phyloP scores from a whole-genome alignment of 2,797 vertebrate species.

The Masticophis lateralis region DNA sequence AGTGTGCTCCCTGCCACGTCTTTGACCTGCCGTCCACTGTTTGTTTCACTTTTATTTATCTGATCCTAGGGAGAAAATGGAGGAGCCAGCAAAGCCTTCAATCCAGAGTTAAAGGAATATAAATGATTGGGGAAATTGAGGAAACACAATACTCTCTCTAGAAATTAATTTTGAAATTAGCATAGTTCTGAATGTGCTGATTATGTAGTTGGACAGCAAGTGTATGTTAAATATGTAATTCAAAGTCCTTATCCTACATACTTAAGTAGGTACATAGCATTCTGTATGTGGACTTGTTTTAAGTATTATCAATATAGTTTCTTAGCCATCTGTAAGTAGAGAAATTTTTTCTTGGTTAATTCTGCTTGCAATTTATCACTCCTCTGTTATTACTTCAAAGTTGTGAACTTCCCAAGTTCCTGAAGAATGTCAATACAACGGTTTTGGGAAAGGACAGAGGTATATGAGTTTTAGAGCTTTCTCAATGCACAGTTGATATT shows the following conservation, averaged over 20 bases:
- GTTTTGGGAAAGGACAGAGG: background rate
- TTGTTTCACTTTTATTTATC: background rate
- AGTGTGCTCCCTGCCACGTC: background rate
- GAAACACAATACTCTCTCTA: background rate
- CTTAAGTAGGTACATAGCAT: background rate
- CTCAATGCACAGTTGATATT: constrained; percentile 7
- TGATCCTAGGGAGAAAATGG: too few relatives aligned
- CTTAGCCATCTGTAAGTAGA: background rate
- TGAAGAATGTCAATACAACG: background rate
- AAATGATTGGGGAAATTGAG: background rate
- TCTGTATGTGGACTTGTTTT: background rate
- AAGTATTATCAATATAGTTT: background rate
- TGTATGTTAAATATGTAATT: background rate
- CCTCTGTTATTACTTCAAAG: background rate
- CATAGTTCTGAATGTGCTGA: background rate
- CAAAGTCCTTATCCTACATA: background rate
- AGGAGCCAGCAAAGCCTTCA: background rate
- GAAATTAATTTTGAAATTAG: background rate
- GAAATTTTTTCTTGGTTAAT: background rate
- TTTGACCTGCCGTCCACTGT: background rate
- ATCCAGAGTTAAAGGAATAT: background rate
- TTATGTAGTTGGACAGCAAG: background rate
- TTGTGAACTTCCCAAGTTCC: constrained; percentile 1
- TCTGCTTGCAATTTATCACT: background rate
- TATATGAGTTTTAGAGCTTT: constrained; percentile 4